A percentile compares a stretch with the other conserved stretches of the same genome.
These are phyloP conservation scores for Cotesia typhae DNA, from an alignment of 1,140 invertebrate genomes.

Conservation along the genomic window DNA sequence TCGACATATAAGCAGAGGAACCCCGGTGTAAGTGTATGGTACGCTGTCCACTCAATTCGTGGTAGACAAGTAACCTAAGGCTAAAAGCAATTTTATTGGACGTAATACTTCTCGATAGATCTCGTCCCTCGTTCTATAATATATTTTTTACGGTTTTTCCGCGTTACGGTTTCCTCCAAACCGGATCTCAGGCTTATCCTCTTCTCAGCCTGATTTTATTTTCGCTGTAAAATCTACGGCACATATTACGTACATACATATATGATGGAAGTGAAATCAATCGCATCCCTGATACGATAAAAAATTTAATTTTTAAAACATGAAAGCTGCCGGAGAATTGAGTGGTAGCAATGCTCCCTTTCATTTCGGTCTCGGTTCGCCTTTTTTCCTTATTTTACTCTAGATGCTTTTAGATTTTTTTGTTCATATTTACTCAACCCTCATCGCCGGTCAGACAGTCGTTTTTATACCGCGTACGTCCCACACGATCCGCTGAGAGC, in stretches of 20 bases:
- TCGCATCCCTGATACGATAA: background rate
- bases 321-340: conserved; percentile 7
- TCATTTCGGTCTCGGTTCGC: background rate
- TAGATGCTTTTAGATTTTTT: background rate
- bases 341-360: background rate
- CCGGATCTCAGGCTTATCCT: background rate
- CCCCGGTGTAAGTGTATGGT: too few species aligned
- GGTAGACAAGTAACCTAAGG: conserved; percentile 24
- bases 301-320: conserved; percentile 21
- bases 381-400: conserved; percentile 16
- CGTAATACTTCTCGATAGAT: conserved; percentile 23
- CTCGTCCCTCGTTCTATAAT: background rate
- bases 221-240: too few species aligned
- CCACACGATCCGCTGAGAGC: conserved; percentile 27
- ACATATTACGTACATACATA: too few species aligned
- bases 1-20: background rate
- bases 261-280: background rate
- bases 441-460: conserved; percentile 11
- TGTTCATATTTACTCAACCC: conserved; percentile 20
- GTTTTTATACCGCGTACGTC: conserved; percentile 34
- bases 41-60: background rate
- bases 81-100: conserved; percentile 34
- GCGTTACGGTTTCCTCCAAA: background rate
- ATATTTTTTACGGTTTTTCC: conserved; percentile 1
- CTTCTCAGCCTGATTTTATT: background rate